phyloP scores from a whole-genome alignment of 2,113 vertebrate genomes.

The Pseudopipra pipra region DNA sequence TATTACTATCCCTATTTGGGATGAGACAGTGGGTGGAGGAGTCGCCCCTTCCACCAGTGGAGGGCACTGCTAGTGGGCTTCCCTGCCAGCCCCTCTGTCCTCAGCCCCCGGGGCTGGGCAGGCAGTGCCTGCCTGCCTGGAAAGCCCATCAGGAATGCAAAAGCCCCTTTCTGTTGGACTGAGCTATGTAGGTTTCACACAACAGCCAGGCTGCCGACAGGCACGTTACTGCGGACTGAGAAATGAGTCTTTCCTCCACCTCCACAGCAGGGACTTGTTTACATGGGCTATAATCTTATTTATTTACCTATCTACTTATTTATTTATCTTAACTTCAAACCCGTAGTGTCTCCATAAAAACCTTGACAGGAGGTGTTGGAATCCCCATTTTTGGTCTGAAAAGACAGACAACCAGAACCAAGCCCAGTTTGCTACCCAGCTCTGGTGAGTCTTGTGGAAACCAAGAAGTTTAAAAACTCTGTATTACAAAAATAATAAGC shows the following conservation, averaged over 20 bases:
- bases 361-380: neutral
- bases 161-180: neutral
- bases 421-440: neutral
- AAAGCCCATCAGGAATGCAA: constrained; percentile 15
- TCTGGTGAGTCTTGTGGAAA: neutral
- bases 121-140: neutral
- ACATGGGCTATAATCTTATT: neutral
- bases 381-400: neutral
- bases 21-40: rapidly evolving
- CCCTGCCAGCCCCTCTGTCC: rapidly evolving
- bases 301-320: neutral
- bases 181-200: neutral
- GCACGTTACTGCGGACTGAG: neutral
- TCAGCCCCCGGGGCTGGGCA: neutral
- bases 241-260: neutral
- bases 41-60: rapidly evolving
- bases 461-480: neutral
- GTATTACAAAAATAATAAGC: neutral
- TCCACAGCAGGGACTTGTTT: neutral
- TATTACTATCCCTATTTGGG: too few species aligned
- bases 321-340: neutral
- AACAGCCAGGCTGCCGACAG: neutral
- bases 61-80: rapidly evolving
- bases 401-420: neutral
- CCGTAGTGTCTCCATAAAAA: neutral